These are phyloP conservation scores for Eumerus sabulonum DNA, from an alignment of 2,888 invertebrate species.

Conservation along the genomic window DNA sequence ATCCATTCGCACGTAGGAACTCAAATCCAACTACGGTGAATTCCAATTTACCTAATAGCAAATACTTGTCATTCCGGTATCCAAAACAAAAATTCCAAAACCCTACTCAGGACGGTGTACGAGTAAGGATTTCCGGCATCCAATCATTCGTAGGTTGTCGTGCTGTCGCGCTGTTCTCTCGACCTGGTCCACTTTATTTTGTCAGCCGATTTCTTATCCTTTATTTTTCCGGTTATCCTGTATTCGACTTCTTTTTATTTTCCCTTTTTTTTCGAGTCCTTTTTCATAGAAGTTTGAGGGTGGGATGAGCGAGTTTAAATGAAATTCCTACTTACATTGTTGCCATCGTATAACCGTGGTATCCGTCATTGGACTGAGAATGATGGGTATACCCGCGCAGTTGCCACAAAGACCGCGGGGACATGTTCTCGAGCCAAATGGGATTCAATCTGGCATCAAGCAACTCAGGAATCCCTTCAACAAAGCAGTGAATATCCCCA, in stretches of 20 bases:
- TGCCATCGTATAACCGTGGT: slow-evolving; percentile 54
- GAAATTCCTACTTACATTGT: slow-evolving; percentile 66
- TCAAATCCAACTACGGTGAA: slow-evolving; percentile 47
- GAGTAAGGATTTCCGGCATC: slow-evolving; percentile 46
- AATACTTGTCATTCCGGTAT: slow-evolving; percentile 51
- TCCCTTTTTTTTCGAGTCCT: not conserved
- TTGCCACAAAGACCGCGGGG: slow-evolving; percentile 34
- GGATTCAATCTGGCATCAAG: slow-evolving; percentile 53
- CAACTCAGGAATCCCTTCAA: slow-evolving; percentile 42
- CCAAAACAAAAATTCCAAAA: not conserved
- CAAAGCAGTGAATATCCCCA: slow-evolving; percentile 60
- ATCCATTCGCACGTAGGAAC: not conserved
- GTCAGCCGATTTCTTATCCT: slow-evolving; percentile 38
- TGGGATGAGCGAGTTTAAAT: slow-evolving; percentile 47
- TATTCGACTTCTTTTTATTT: slow-evolving; percentile 9
- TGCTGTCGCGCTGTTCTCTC: slow-evolving; percentile 16
- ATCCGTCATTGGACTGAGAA: slow-evolving; percentile 46
- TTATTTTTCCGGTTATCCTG: slow-evolving; percentile 14
- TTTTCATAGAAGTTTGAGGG: not conserved
- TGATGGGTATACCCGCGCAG: slow-evolving; percentile 15
- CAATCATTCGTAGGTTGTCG: slow-evolving; percentile 38
- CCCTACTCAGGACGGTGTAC: not conserved
- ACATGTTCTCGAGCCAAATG: slow-evolving; percentile 16
- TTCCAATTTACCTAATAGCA: slow-evolving; percentile 61
- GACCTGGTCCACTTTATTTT: slow-evolving; percentile 48